These are phyloP conservation scores for Psettodes erumei DNA, from an alignment of 2,113 vertebrate genomes.

Conservation along the genomic window DNA sequence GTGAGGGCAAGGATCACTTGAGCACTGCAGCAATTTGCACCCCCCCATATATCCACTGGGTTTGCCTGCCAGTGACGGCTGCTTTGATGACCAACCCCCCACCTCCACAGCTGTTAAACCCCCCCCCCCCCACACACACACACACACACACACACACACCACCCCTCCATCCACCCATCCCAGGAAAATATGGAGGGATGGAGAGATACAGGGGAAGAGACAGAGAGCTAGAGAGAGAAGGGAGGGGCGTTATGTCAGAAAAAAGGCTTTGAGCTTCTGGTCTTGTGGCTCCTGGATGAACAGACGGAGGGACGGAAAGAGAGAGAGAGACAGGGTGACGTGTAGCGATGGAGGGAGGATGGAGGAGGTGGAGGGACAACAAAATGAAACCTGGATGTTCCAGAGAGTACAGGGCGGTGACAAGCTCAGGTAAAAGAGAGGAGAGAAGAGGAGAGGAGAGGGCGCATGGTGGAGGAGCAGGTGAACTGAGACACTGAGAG, in stretches of 20 bases:
- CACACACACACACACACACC: neutral
- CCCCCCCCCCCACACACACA: slow-evolving; percentile 7
- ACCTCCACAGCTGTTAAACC: slow-evolving; percentile 38
- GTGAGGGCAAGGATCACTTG: slow-evolving; percentile 45
- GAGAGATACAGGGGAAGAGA: slow-evolving; percentile 30
- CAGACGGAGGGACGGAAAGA: slow-evolving; percentile 40
- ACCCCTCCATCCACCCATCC: neutral
- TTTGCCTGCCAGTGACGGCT: slow-evolving; percentile 49
- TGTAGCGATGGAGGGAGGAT: slow-evolving; percentile 6
- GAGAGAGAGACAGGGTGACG: slow-evolving; percentile 30
- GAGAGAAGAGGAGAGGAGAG: too few species aligned
- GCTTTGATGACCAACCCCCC: slow-evolving; percentile 64
- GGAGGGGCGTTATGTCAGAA: neutral
- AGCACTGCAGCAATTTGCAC: slow-evolving; percentile 72
- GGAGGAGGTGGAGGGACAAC: neutral
- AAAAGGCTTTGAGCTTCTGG: too few species aligned
- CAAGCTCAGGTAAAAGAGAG: slow-evolving; percentile 1
- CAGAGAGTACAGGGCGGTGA: slow-evolving; percentile 3
- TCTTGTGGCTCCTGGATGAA: slow-evolving; percentile 34
- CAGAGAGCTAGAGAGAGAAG: neutral
- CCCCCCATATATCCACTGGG: slow-evolving; percentile 11
- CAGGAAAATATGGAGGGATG: slow-evolving; percentile 14
- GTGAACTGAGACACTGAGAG: neutral
- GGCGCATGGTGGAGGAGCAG: neutral
- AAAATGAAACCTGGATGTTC: neutral